Base-by-base conservation (phyloP, 2,113 vertebrate species). In the Corythornis cristatus region DNA sequence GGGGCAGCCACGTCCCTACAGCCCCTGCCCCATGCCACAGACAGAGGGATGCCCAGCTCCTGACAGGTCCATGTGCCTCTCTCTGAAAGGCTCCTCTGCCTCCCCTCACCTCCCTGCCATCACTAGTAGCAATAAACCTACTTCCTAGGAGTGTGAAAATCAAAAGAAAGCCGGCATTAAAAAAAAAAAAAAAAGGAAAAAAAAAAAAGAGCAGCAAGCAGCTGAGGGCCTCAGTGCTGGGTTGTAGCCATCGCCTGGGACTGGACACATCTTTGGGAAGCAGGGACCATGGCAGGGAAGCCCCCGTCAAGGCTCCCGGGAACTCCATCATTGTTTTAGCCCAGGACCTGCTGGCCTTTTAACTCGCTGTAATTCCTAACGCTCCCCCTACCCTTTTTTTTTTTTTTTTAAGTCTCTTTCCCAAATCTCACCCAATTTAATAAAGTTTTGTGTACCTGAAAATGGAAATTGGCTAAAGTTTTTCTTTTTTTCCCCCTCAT, bases 371-470 rank as follows among this genome's bases (percentile, higher is more conserved):
- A 90, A 72, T 83, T 93, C 12, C 71, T 31, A 45, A 50, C 0
- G 3, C 81, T 77, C 19, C 58, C 15, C 15, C 58, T 12, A 3
- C 15, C 35, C 3, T 6, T 6, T 4, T 12, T 29, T 43, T 61
- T 42, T 66, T 54, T 58, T 82, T 83, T 54, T 58, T 82, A 50
- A 77, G 60, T 94, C 73, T 86, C 75, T 87, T 79, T 86, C 80
- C 79, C 58, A 91, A 93, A 92, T 93, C 76, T 87, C 19, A 5
- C 42, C 43, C 3, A 23, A 93, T 68, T 93, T 97, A 95, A 95
- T 96, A 93, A 95, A 97, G 95, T 97, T 97, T 96, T 93, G 90
- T 92, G 96, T 93, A 96, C 91, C 91, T 84, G 90, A 95, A 96
- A 95, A 97, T 97, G 94, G 92, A 93, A 91, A 97, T 97, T 95